Evolutionary conservation across 2,888 invertebrate species (phyloP).

Genomic region (Agrotis exclamationis): DNA sequence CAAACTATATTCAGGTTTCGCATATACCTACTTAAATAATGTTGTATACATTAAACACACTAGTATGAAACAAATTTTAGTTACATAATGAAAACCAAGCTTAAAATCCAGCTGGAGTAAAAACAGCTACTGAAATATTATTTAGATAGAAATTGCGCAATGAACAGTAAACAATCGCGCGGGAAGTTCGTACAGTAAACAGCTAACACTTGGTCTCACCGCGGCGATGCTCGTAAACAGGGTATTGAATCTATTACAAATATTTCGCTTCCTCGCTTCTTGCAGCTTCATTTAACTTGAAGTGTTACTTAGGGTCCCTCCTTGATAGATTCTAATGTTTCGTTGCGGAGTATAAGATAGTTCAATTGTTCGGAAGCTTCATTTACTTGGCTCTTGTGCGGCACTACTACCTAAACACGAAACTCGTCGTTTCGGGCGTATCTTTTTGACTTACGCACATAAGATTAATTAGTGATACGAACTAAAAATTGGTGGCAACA

Average conservation of each 20-base stretch:
- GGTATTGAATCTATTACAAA: slow-evolving; percentile 25
- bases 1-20: too few relatives aligned
- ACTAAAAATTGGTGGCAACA: too few relatives aligned
- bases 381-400: too few relatives aligned
- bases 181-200: slow-evolving; percentile 26
- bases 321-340: background rate
- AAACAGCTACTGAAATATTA: slow-evolving; percentile 19
- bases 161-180: slow-evolving; percentile 9
- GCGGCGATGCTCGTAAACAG: background rate
- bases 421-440: too few relatives aligned
- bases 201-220: background rate
- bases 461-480: too few relatives aligned
- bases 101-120: background rate
- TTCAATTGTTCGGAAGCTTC: too few relatives aligned
- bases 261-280: slow-evolving; percentile 10
- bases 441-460: too few relatives aligned
- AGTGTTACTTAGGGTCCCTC: background rate
- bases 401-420: too few relatives aligned
- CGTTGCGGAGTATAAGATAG: too few relatives aligned
- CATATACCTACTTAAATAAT: too few relatives aligned
- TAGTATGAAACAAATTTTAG: background rate
- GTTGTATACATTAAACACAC: too few relatives aligned
- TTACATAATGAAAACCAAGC: background rate
- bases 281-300: slow-evolving; percentile 1
- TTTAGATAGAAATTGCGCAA: slow-evolving; percentile 14